phyloP scores from a whole-genome alignment of 2,797 vertebrate species.

The Eleutherodactylus coqui region DNA sequence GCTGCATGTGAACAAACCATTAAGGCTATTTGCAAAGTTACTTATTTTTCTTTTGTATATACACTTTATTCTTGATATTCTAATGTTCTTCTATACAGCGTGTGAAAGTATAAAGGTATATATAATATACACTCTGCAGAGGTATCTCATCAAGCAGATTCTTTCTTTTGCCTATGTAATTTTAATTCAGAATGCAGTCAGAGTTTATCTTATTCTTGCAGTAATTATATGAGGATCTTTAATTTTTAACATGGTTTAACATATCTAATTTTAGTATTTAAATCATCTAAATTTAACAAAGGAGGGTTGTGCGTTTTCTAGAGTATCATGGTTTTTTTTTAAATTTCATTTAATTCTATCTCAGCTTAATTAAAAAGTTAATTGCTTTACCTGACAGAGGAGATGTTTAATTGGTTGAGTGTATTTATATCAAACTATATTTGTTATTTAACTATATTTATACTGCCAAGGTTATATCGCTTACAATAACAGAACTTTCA shows the following conservation, averaged over 20 bases:
- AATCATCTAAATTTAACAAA: conserved; percentile 55
- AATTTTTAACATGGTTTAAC: conserved; percentile 45
- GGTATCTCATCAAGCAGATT: neutral
- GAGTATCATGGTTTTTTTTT: conserved; percentile 29
- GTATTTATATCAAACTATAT: conserved; percentile 52
- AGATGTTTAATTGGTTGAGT: conserved; percentile 56
- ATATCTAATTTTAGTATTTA: conserved; percentile 53
- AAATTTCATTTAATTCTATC: conserved; percentile 61
- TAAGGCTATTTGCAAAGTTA: too few species aligned
- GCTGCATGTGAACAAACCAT: too few species aligned
- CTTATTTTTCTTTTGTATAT: too few species aligned
- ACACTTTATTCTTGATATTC: too few species aligned
- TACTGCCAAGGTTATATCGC: neutral
- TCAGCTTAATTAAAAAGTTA: conserved; percentile 61
- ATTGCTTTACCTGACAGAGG: conserved; percentile 58
- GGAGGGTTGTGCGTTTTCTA: conserved; percentile 46
- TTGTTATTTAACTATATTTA: conserved; percentile 9
- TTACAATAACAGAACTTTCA: neutral
- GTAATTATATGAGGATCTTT: conserved; percentile 41
- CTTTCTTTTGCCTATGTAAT: neutral
- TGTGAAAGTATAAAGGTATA: too few species aligned
- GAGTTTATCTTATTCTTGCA: neutral
- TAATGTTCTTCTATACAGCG: too few species aligned
- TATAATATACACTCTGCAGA: neutral
- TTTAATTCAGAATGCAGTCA: neutral